Percentiles rank a stretch among this genome's conserved stretches.
These are phyloP conservation scores for Loxodonta africana DNA, from an alignment of 2,113 vertebrate genomes.

Conservation along the genomic window DNA sequence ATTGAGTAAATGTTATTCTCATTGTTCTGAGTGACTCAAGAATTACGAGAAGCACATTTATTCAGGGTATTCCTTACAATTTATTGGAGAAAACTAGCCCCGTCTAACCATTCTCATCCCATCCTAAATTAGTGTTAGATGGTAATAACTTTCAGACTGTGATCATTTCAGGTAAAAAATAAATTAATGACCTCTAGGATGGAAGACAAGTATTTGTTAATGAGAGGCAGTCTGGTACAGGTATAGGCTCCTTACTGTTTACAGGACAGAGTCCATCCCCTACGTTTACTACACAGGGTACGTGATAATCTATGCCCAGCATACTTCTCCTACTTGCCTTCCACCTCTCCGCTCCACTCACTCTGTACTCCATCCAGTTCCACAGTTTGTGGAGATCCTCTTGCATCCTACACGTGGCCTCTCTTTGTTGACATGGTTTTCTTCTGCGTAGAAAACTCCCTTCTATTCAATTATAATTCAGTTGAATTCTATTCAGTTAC, in stretches of 20 bases:
- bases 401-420: no score
- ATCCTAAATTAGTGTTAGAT: neutral
- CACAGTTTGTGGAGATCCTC: no score
- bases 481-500: no score
- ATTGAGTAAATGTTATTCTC: neutral
- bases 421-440: neutral
- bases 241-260: neutral
- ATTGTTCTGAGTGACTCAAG: neutral
- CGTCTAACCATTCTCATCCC: neutral
- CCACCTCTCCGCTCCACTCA: neutral
- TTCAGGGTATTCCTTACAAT: neutral
- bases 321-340: neutral
- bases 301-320: rapidly evolving
- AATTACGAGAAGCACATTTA: neutral
- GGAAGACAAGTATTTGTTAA: neutral
- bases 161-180: neutral
- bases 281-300: rapidly evolving
- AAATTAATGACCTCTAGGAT: neutral
- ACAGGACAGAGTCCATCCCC: neutral
- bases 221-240: rapidly evolving
- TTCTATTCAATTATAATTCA: neutral
- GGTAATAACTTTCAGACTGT: no score
- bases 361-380: neutral
- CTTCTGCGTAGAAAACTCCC: neutral
- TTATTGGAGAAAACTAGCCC: neutral